Conservation (phyloP, 2,797 vertebrate genomes). For the Lepilemur septentrionalis region DNA sequence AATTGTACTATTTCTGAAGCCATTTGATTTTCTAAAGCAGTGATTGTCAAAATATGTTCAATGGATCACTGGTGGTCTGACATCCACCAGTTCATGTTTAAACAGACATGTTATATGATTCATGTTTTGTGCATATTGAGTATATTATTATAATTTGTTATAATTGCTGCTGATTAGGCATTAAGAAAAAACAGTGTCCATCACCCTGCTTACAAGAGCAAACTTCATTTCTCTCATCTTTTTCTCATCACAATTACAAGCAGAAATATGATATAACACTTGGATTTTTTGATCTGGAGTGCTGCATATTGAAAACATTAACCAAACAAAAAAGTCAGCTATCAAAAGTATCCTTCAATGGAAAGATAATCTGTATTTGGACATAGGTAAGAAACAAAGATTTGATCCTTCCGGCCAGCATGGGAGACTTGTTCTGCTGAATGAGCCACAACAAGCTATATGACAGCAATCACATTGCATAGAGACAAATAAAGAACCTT, state of each 20-base stretch:
- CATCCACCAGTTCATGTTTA: background rate
- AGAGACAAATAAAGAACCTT: background rate
- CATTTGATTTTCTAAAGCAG: background rate
- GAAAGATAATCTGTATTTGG: background rate
- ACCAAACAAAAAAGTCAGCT: background rate
- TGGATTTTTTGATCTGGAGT: background rate
- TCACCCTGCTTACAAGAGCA: background rate
- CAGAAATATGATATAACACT: background rate
- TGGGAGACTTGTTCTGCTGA: background rate
- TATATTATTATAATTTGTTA: background rate
- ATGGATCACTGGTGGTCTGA: background rate
- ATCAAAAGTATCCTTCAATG: background rate
- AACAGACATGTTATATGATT: background rate
- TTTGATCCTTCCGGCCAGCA: background rate
- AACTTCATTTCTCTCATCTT: background rate
- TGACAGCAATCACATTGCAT: background rate
- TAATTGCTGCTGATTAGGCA: background rate
- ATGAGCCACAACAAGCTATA: background rate
- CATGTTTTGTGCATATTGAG: background rate
- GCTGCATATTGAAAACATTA: background rate
- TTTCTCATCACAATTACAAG: constrained; percentile 18
- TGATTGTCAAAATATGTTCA: constrained; percentile 2
- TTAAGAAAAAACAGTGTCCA: background rate
- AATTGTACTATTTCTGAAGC: background rate
- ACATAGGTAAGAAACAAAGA: background rate